These are phyloP conservation scores for Nymphicus hollandicus DNA, from an alignment of 2,113 vertebrate genomes.

Conservation along the genomic window DNA sequence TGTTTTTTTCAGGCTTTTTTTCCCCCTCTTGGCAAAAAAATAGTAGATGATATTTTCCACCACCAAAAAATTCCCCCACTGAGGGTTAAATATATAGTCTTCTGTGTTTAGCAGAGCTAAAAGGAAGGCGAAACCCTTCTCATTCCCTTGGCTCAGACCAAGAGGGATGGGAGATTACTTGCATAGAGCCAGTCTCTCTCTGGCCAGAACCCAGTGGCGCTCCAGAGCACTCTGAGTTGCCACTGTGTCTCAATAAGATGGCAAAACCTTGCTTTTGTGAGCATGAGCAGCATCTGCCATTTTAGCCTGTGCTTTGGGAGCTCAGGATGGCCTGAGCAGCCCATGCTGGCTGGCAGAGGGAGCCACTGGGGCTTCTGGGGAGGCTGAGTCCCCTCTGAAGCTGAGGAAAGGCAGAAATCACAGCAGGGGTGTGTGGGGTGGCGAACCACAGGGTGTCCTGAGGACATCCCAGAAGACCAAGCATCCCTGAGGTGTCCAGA, in stretches of 20 bases:
- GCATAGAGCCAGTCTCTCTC: neutral
- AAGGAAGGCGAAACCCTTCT: neutral
- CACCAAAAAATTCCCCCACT: neutral
- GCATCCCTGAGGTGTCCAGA: neutral
- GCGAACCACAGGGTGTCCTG: neutral
- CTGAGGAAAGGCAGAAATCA: neutral
- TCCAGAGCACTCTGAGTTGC: neutral
- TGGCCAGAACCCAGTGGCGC: neutral
- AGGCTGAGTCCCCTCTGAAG: neutral
- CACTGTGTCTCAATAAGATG: neutral
- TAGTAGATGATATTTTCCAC: neutral
- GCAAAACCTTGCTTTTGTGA: neutral
- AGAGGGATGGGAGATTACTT: neutral
- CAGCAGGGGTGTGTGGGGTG: neutral
- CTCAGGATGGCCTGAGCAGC: neutral
- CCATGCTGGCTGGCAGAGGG: neutral
- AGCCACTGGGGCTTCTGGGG: neutral
- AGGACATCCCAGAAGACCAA: neutral
- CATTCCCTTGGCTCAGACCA: neutral
- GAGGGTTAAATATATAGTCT: neutral
- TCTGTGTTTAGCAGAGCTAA: neutral
- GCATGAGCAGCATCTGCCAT: neutral
- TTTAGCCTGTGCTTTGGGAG: neutral
- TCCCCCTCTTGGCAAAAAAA: neutral
- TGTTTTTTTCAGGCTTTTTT: neutral